Conservation (phyloP, 2,797 vertebrate genomes). For the Synaphobranchus kaupii region DNA sequence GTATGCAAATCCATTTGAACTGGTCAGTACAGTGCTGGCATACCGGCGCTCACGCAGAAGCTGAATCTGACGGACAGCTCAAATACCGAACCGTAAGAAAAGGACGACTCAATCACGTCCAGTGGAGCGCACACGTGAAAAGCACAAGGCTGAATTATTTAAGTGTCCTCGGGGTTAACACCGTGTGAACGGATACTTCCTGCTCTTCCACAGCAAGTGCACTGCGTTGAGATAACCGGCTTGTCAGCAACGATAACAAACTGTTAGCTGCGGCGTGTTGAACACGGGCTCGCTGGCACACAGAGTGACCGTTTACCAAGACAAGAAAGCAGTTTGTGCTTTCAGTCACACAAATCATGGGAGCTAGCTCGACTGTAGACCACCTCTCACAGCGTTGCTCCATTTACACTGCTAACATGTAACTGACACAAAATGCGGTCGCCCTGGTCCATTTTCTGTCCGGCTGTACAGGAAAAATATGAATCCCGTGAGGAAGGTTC, state of each 20-base stretch:
- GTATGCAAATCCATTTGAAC: neutral
- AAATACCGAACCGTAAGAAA: neutral
- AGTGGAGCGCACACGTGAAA: neutral
- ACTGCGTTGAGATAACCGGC: neutral
- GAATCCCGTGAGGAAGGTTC: neutral
- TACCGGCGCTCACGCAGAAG: neutral
- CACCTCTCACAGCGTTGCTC: neutral
- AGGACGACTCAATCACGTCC: neutral
- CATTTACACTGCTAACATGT: neutral
- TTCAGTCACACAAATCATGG: neutral
- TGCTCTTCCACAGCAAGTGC: neutral
- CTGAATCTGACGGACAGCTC: neutral
- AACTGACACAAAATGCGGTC: neutral
- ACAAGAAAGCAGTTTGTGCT: neutral
- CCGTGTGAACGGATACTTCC: neutral
- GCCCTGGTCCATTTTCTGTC: neutral
- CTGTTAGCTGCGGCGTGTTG: neutral
- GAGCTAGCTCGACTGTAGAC: no score
- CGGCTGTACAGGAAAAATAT: neutral
- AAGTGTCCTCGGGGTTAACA: neutral
- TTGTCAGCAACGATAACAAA: neutral
- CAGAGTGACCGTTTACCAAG: neutral
- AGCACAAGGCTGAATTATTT: neutral
- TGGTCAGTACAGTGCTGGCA: neutral
- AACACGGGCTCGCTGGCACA: neutral